Base-by-base conservation (phyloP, 1,140 invertebrate genomes). In the Mamestra configurata region DNA sequence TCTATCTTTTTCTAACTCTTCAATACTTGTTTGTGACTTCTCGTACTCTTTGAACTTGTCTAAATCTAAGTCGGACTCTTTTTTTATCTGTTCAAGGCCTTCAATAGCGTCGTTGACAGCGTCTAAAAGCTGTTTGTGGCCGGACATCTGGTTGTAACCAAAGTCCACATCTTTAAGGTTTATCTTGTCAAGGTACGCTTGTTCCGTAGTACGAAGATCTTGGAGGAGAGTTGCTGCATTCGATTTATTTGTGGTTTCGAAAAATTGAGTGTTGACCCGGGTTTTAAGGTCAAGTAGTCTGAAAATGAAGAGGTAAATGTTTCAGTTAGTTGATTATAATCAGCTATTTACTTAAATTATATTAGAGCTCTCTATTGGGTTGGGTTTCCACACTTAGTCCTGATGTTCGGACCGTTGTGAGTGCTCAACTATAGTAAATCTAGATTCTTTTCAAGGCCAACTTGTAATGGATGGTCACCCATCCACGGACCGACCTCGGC, bases 91-190 rank as follows among this genome's bases (percentile, higher is more conserved):
- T 24, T 90, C 88, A 8, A 94, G 83, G 0, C 91, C 90, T 0
- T 90, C 87, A 4, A 94, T 89, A 8, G 93, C 91, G 27, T 94
- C 92, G 24, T 88, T 90, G 0, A 95, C 89, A 0, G 91, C 92
- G 35, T 94, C 90, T 5, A 93, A 70, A 0, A 95, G 61, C 66
- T 93, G 88, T 57, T 90, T 87, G 70, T 93, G 90, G 0, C 93
- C 90, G 0, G 81, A 88, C 6, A 89, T 80, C 27, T 89, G 84
- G 13, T 90, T 82, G 64, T 91, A 94, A 2, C 93, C 94, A 77
- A 94, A 90, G 43, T 94, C 92, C 0, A 95, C 85, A 64, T 95
- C 95, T 73, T 89, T 92, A 0, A 89, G 88, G 53, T 92, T 84
- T 1, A 95, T 77, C 71, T 86, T 89, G 59, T 95, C 89, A 1